phyloP scores from a whole-genome alignment of 2,113 vertebrate genomes.

The Lampris megalopsis region DNA sequence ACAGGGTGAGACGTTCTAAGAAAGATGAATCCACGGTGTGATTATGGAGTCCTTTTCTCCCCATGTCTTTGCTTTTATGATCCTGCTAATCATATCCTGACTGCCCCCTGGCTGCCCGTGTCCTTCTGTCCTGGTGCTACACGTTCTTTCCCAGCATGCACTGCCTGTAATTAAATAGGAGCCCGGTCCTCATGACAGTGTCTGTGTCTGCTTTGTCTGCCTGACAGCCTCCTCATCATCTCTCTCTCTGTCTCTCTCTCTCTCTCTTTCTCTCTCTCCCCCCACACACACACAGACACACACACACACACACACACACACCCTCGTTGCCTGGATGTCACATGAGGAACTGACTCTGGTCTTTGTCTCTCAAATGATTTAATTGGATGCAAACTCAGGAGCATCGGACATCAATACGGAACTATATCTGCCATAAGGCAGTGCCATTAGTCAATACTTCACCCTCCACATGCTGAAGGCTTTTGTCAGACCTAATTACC shows the following conservation, averaged over 20 bases:
- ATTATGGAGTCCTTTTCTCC: constrained; percentile 67
- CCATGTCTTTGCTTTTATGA: constrained; percentile 76
- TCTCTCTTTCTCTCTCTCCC: constrained; percentile 25
- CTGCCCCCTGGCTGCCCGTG: constrained; percentile 74
- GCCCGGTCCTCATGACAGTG: constrained; percentile 71
- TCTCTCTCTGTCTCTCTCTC: constrained; percentile 16
- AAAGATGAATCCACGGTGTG: constrained; percentile 68
- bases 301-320: constrained; percentile 16
- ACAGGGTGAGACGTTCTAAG: constrained; percentile 65
- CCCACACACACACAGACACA: constrained; percentile 35
- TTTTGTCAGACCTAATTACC: constrained; percentile 77
- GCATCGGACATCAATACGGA: constrained; percentile 75
- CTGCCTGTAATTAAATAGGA: constrained; percentile 78
- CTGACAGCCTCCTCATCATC: constrained; percentile 58
- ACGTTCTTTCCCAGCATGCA: constrained; percentile 74
- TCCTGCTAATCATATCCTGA: constrained; percentile 75
- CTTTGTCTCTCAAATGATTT: constrained; percentile 81
- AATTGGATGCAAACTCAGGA: constrained; percentile 83
- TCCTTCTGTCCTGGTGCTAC: constrained; percentile 72
- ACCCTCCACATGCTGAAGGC: constrained; percentile 67
- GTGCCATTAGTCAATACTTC: constrained; percentile 77
- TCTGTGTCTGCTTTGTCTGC: constrained; percentile 65
- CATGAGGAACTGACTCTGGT: constrained; percentile 76
- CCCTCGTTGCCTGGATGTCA: constrained; percentile 66
- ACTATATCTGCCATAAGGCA: constrained; percentile 79